Evolutionary conservation across 2,113 vertebrate genomes (phyloP).

Genomic region (Ammodytes dubius): DNA sequence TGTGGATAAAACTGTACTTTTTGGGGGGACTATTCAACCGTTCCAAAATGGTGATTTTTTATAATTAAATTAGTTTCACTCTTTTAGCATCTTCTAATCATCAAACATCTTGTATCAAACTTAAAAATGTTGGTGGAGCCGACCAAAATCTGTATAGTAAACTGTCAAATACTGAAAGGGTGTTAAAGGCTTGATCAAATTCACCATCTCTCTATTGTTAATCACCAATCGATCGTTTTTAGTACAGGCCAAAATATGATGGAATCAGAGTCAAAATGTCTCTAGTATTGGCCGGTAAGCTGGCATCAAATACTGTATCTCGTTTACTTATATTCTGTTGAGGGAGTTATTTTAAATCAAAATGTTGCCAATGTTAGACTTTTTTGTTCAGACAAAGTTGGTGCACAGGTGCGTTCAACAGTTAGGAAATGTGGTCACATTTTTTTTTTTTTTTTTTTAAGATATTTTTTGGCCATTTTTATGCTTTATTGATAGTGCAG

Average conservation of each 20-base stretch:
- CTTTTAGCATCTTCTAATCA: neutral
- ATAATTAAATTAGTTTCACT: neutral
- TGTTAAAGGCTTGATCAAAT: neutral
- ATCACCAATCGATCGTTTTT: neutral
- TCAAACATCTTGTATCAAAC: neutral
- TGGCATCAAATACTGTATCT: neutral
- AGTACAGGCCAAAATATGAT: neutral
- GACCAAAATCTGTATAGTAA: neutral
- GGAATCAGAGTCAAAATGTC: neutral
- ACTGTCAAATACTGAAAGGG: neutral
- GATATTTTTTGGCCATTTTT: too few species aligned
- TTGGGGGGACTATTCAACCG: too few species aligned
- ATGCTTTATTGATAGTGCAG: too few species aligned
- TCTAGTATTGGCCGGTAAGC: neutral
- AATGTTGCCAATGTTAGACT: neutral
- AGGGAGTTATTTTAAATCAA: neutral
- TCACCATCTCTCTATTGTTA: neutral
- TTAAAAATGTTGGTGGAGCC: neutral
- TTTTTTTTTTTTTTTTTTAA: neutral
- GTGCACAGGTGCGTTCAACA: neutral
- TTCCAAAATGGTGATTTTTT: neutral
- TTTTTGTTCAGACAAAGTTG: neutral
- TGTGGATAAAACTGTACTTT: neutral
- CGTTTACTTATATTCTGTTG: neutral
- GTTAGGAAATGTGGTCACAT: neutral